phyloP scores from a whole-genome alignment of 1,140 invertebrate species.

The Tribolium castaneum region DNA sequence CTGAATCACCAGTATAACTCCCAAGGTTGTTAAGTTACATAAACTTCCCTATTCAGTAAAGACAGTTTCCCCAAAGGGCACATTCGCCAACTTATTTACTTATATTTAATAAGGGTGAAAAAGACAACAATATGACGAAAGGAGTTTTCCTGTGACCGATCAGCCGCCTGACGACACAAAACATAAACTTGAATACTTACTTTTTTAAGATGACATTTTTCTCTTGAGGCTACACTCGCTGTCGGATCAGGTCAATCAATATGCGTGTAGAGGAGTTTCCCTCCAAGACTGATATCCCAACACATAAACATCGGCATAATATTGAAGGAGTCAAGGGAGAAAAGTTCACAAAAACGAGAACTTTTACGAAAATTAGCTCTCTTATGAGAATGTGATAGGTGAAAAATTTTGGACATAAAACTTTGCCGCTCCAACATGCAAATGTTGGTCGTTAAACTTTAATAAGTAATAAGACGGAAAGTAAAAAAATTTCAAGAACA shows the following conservation, averaged over 20 bases:
- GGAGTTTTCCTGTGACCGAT: constrained; percentile 1
- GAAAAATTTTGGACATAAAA: not conserved
- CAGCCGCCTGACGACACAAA: not conserved
- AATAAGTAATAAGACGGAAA: too few species aligned
- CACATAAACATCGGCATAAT: constrained; percentile 20
- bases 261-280: constrained; percentile 22
- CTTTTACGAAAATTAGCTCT: not conserved
- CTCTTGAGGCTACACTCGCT: constrained; percentile 13
- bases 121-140: not conserved
- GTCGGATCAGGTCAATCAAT: constrained; percentile 34
- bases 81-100: constrained; percentile 16
- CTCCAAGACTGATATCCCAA: not conserved
- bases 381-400: not conserved
- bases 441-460: not conserved
- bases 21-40: constrained; percentile 23
- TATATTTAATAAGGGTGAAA: constrained; percentile 4
- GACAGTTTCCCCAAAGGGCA: not conserved
- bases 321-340: constrained; percentile 2
- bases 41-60: constrained; percentile 16
- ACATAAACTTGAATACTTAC: constrained; percentile 28
- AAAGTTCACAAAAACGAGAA: not conserved
- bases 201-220: constrained; percentile 36
- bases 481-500: too few species aligned
- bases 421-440: not conserved
- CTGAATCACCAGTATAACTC: constrained; percentile 10